These are phyloP conservation scores for Ennomos quercinarius DNA, from an alignment of 2,888 invertebrate genomes.

Conservation along the genomic window DNA sequence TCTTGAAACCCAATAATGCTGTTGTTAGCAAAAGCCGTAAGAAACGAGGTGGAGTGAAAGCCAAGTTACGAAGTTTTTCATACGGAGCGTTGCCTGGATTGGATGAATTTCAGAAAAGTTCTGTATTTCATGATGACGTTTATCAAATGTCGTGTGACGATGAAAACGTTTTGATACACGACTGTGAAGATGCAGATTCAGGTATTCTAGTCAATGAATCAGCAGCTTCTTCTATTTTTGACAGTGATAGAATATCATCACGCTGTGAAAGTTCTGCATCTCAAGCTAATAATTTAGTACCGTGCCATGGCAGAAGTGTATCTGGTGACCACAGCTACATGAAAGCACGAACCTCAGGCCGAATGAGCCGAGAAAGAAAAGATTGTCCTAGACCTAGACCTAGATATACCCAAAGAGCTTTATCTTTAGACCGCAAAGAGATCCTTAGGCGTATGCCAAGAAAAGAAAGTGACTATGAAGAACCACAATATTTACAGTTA, in stretches of 20 bases:
- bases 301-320: conserved; percentile 78
- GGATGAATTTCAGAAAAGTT: conserved; percentile 88
- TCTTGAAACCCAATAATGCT: conserved; percentile 62
- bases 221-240: conserved; percentile 88
- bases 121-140: conserved; percentile 87
- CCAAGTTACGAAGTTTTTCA: conserved; percentile 89
- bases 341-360: conserved; percentile 68
- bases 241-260: conserved; percentile 82
- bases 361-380: conserved; percentile 73
- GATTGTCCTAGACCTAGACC: conserved; percentile 66
- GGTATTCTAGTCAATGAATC: conserved; percentile 91
- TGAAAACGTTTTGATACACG: conserved; percentile 84
- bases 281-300: conserved; percentile 66
- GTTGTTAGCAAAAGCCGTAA: conserved; percentile 68
- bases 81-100: conserved; percentile 90
- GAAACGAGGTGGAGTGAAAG: conserved; percentile 75
- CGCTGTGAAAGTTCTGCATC: conserved; percentile 84
- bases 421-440: conserved; percentile 84
- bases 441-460: conserved; percentile 80
- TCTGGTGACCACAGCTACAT: conserved; percentile 79
- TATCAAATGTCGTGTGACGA: conserved; percentile 80
- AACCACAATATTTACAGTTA: conserved; percentile 76
- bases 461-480: conserved; percentile 65
- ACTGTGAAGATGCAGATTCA: conserved; percentile 90
- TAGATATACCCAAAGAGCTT: conserved; percentile 79